Percentiles rank a stretch among this genome's conserved stretches.
These are phyloP conservation scores for Phyllopteryx taeniolatus DNA, from an alignment of 2,113 vertebrate genomes.

Conservation along the genomic window DNA sequence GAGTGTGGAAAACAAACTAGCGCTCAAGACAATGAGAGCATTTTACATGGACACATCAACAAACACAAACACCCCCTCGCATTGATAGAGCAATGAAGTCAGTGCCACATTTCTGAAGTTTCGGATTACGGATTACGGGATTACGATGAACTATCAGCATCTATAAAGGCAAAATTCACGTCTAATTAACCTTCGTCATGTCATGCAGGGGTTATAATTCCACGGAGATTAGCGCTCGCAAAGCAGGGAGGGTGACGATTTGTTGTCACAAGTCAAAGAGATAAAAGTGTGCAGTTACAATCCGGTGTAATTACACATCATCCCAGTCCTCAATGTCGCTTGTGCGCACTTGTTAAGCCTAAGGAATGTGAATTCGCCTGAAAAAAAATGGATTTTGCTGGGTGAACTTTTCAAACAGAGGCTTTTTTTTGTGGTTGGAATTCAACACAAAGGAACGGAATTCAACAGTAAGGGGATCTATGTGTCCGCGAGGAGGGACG, in stretches of 20 bases:
- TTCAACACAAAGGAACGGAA: not conserved
- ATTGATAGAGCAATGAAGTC: no score
- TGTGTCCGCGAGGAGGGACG: slow-evolving; percentile 47
- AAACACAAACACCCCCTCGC: no score
- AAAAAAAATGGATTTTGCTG: not conserved
- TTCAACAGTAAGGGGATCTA: slow-evolving; percentile 20
- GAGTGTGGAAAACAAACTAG: no score
- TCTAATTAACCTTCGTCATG: slow-evolving; percentile 60
- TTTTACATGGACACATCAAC: no score
- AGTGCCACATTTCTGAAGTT: no score
- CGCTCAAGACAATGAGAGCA: no score
- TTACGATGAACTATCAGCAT: slow-evolving; percentile 3
- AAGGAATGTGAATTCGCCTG: not conserved
- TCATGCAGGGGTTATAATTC: slow-evolving; percentile 42
- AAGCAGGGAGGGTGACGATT: slow-evolving; percentile 4
- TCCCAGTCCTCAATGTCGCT: slow-evolving; percentile 12
- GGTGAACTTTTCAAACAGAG: not conserved
- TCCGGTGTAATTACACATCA: slow-evolving; percentile 20
- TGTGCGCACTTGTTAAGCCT: not conserved
- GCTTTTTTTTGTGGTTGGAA: not conserved
- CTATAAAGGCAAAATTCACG: slow-evolving; percentile 34
- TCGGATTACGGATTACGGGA: not conserved
- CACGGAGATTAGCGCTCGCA: slow-evolving; percentile 35
- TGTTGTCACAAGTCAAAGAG: slow-evolving; percentile 27
- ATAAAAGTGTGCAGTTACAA: slow-evolving; percentile 31